Conservation (phyloP, 2,797 vertebrate species). For the Choloepus didactylus region DNA sequence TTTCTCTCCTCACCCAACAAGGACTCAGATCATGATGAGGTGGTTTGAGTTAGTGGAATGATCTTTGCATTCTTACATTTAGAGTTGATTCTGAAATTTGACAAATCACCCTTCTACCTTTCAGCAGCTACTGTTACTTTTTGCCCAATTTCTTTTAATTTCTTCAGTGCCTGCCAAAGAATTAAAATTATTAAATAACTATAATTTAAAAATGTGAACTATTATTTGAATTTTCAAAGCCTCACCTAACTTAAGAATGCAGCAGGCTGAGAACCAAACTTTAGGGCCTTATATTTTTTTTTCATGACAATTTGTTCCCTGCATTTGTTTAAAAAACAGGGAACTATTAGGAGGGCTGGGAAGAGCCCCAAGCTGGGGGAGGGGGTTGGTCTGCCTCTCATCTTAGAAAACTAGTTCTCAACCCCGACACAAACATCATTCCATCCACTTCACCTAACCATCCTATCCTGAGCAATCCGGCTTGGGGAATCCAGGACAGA, state of each 20-base stretch:
- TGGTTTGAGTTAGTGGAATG: background rate
- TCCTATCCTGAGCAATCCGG: conserved; percentile 35
- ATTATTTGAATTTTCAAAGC: conserved; percentile 40
- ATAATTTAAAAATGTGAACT: conserved; percentile 1
- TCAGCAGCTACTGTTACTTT: background rate
- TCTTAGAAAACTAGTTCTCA: conserved; percentile 22
- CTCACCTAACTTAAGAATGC: conserved; percentile 46
- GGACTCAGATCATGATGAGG: background rate
- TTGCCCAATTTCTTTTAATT: background rate
- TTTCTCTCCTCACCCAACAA: conserved; percentile 19
- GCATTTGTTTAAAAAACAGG: background rate
- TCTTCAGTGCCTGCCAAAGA: conserved; percentile 30
- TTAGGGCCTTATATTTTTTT: background rate
- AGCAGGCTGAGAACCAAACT: background rate
- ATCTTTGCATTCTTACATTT: background rate
- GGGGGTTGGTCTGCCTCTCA: background rate
- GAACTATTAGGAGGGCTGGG: background rate
- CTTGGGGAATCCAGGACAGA: conserved; percentile 50
- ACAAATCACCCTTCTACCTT: conserved; percentile 38
- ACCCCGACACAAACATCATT: conserved; percentile 58
- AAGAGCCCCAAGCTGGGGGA: background rate
- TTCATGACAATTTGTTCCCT: background rate
- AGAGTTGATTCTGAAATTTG: conserved; percentile 18
- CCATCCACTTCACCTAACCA: conserved; percentile 36
- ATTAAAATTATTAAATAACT: conserved; percentile 29